Evolutionary conservation across 2,113 vertebrate genomes (phyloP), one percentile per base, ranked within the genome.

Genomic region (Synchiropus splendidus): DNA sequence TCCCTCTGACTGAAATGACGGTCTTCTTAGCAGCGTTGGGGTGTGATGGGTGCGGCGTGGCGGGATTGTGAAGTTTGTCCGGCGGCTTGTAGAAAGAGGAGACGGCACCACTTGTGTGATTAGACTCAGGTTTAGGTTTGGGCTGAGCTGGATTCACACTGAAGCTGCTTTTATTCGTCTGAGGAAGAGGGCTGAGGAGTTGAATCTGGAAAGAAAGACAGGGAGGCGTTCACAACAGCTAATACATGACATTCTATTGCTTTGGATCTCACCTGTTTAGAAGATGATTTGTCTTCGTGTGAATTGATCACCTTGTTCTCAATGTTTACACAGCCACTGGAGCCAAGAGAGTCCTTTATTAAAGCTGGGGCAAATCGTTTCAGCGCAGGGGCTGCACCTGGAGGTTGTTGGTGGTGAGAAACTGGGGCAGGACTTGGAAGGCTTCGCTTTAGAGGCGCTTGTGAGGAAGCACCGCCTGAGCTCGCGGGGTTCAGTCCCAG

Each of bases 1-100:
- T 83, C 12, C 93, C 95, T 52, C 76, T 77, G 5, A 77, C 71
- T 40, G 70, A 52, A 44, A 54, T 51, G 6, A 38, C 47, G 16
- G 70, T 33, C 56, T 83, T 90, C 39, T 81, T 88, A 12, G 51
- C 50, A 6, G 31, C 6, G 17, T 37, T 54, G n/a, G 14, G 9
- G 31, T 49, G 13, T 12, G 59, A 30, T 2, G 56, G 33, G 18
- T 34, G 53, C 14, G 67, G 54, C 12, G 61, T 36, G 16, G 43
- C 37, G n/a, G 54, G 45, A 54, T 32, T 51, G 18, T 42, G 62
- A 27, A 46, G 42, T 67, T 73, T 76, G 36, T 15, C 61, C 1
- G 46, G 12, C 40, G 61, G 67, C 33, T 74, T 76, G 48, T 79
- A 81, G 64, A 83, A 83, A 2, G 45, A 67, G 15, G 45, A 17